Evolutionary conservation across 2,888 invertebrate species (phyloP).

Genomic region (Athalia cordata): DNA sequence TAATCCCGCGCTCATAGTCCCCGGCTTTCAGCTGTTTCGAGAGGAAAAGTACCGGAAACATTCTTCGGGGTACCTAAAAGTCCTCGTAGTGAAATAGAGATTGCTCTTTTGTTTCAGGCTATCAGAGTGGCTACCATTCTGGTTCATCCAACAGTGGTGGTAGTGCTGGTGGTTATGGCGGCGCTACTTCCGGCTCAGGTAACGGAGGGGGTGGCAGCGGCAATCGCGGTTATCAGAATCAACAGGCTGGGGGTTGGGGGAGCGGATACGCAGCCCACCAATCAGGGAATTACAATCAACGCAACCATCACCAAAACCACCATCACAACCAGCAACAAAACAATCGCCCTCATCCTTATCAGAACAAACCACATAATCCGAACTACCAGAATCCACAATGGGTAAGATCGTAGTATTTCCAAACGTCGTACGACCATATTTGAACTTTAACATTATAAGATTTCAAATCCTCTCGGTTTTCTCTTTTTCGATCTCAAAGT

Average conservation of each 20-base stretch:
- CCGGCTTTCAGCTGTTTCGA: constrained; percentile 30
- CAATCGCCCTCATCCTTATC: constrained; percentile 52
- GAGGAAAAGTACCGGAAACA: constrained; percentile 40
- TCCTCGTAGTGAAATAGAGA: constrained; percentile 18
- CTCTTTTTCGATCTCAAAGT: no score
- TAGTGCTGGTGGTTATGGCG: constrained; percentile 47
- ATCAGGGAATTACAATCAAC: constrained; percentile 51
- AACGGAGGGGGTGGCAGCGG: constrained; percentile 45
- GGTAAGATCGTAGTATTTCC: constrained; percentile 45
- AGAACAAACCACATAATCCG: constrained; percentile 55
- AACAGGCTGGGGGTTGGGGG: constrained; percentile 58
- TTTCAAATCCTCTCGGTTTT: no score
- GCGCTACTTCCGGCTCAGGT: constrained; percentile 37
- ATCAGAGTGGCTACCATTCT: constrained; percentile 62
- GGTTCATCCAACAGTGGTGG: constrained; percentile 44
- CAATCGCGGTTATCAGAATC: constrained; percentile 53
- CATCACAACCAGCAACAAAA: constrained; percentile 50
- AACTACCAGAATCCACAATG: constrained; percentile 54
- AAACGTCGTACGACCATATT: not conserved
- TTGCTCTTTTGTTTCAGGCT: constrained; percentile 57
- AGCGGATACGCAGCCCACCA: constrained; percentile 54
- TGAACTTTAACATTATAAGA: not conserved
- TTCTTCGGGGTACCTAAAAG: constrained; percentile 11
- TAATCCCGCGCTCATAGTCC: constrained; percentile 1
- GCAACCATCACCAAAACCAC: constrained; percentile 52